A percentile compares a stretch with the other conserved stretches of the same genome.
phyloP scores from a whole-genome alignment of 1,140 invertebrate genomes.

The Bacillus rossius region DNA sequence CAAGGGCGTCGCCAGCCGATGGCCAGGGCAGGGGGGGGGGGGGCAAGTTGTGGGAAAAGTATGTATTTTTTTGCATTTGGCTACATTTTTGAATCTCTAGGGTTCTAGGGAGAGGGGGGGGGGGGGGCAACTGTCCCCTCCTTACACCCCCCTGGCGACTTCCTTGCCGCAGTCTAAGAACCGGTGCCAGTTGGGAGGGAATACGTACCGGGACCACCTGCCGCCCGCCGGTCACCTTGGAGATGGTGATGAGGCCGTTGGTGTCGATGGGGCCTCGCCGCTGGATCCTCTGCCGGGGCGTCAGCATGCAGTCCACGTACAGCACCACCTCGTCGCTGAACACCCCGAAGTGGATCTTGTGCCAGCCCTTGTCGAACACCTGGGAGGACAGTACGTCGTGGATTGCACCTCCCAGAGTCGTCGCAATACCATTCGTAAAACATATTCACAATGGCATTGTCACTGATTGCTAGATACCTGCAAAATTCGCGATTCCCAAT shows the following conservation, averaged over 20 bases:
- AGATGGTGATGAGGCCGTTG: constrained; percentile 60
- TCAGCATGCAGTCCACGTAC: constrained; percentile 62
- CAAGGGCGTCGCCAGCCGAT: no score
- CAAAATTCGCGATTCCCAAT: no score
- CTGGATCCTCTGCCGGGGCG: constrained; percentile 43
- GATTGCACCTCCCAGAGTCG: no score
- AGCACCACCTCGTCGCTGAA: constrained; percentile 57
- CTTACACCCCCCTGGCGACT: not conserved
- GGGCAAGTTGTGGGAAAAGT: no score
- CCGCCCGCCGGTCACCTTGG: constrained; percentile 50
- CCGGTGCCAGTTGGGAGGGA: not conserved
- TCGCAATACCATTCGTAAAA: no score
- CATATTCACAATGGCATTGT: no score
- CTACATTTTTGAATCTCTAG: no score
- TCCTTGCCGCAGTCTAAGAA: not conserved
- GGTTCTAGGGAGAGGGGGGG: no score
- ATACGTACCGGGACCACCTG: constrained; percentile 57
- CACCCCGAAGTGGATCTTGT: constrained; percentile 73
- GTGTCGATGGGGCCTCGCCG: constrained; percentile 55
- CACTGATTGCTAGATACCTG: no score
- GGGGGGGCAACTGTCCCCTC: not conserved
- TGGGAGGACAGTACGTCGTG: no score
- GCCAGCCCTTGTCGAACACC: constrained; percentile 74
- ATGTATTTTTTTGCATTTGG: no score
- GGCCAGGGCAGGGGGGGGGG: no score